Conservation (phyloP, 2,113 vertebrate species). For the Manacus vitellinus region DNA sequence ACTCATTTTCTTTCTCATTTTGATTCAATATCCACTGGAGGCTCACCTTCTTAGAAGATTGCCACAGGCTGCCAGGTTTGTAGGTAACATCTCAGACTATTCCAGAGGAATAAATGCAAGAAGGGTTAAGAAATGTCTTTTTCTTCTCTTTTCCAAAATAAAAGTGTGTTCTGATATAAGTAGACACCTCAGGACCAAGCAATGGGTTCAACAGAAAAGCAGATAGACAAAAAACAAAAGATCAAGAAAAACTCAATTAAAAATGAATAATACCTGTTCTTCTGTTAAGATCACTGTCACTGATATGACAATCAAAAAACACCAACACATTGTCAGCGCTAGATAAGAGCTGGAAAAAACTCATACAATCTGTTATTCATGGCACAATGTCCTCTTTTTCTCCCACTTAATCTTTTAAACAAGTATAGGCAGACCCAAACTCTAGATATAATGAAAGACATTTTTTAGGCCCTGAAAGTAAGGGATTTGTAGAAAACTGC, state of each 20-base stretch:
- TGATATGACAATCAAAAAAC: constrained; percentile 4
- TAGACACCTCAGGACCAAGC: not conserved
- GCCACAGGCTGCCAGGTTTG: not conserved
- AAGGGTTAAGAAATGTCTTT: not conserved
- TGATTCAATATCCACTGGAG: not conserved
- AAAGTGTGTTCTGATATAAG: not conserved
- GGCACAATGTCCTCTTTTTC: constrained; percentile 15
- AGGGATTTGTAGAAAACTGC: not conserved
- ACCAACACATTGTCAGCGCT: constrained; percentile 22
- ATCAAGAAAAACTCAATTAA: not conserved
- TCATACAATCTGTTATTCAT: constrained; percentile 10
- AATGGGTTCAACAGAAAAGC: not conserved
- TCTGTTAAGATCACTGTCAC: not conserved
- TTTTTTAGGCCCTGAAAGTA: not conserved
- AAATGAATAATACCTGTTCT: constrained; percentile 30
- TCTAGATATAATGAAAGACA: not conserved
- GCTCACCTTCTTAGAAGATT: not conserved
- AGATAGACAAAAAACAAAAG: not conserved
- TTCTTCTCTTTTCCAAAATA: not conserved
- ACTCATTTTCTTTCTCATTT: not conserved
- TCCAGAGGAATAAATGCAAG: not conserved
- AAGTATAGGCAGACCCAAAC: not conserved
- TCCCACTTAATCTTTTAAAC: not conserved
- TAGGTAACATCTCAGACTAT: not conserved
- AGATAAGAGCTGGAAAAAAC: constrained; percentile 19